Conservation (phyloP, 92 coral and sea anemone genomes). For the Plumapathes pennacea region DNA sequence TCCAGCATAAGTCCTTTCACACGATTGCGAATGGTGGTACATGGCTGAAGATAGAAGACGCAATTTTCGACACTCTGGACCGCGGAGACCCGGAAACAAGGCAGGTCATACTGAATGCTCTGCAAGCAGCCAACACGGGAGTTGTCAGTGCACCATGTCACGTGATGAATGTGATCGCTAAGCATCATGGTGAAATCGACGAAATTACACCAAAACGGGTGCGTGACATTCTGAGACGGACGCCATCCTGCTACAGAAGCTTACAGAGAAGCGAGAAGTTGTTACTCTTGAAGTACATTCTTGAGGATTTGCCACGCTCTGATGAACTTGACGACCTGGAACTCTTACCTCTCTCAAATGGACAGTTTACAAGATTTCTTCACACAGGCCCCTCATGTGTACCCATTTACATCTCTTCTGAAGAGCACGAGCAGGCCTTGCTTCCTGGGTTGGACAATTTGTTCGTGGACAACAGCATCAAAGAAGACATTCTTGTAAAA, state of each 20-base stretch:
- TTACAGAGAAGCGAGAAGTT: conserved; percentile 35
- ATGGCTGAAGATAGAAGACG: conserved; percentile 50
- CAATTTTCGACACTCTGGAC: conserved; percentile 3
- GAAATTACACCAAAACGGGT: conserved; percentile 53
- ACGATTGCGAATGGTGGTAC: conserved; percentile 45
- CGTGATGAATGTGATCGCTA: conserved; percentile 20
- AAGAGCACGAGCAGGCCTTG: conserved; percentile 62
- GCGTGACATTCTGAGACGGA: conserved; percentile 31
- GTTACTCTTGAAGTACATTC: conserved; percentile 50
- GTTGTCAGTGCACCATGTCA: conserved; percentile 52
- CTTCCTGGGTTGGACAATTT: conserved; percentile 55
- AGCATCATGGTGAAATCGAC: background rate
- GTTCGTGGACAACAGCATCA: conserved; percentile 58
- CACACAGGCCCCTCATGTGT: background rate
- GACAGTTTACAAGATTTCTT: conserved; percentile 45
- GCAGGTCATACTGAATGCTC: conserved; percentile 16
- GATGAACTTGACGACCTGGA: conserved; percentile 60
- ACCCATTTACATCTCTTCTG: conserved; percentile 50
- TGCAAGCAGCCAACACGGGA: conserved; percentile 13
- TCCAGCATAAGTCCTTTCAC: conserved; percentile 18
- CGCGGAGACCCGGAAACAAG: conserved; percentile 4
- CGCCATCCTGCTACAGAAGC: conserved; percentile 19
- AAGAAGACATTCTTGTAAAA: conserved; percentile 4
- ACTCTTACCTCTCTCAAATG: conserved; percentile 67
- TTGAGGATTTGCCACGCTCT: conserved; percentile 14